Base-by-base conservation (phyloP, 35 echinoderm and acorn worm species). In the Ptychodera flava region DNA sequence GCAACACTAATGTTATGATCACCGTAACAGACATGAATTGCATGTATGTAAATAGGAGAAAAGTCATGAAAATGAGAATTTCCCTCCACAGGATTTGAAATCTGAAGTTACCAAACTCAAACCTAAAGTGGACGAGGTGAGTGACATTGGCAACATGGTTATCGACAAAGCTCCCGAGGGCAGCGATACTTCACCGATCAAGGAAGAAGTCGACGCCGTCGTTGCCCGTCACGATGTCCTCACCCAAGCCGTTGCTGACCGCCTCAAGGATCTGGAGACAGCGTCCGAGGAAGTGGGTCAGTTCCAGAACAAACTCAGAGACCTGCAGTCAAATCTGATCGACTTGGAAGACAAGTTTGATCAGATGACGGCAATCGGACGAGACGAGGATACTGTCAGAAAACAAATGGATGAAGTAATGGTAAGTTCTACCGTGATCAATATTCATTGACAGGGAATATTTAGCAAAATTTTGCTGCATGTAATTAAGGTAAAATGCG, bases 271-370 rank as follows among this genome's bases (percentile, higher is more conserved):
- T 83, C 53, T 94, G 33, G 96, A 99, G 38, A 90, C 91, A 36
- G 96, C 92, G 28, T 87, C 89, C 76, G 90, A 99, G 77, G 96
- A 99, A 87, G 83, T 99, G 1, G 38, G 38, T 1, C 82, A 82
- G 79, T 99, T 90, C 91, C 96, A 99, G 85, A 64, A 64, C 6
- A 64, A 64, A 22, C 22, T 64, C 6, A 6, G 45, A 12, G 45
- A n/a, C 83, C 79, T 78, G 1, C 78, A 97, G 94, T 82, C 85
- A 22, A 87, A 88, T 45, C 38, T 99, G 79, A 92, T 89, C 33
- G 96, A 99, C 87, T 82, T 91, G 15, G 96, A 99, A 36, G 96
- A 99, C n/a, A 80, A 37, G 28, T 45, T 94, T 22, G 96, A 99
- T 33, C 88, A 77, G 30, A 89, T 94, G 79, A 88, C 84, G 15